These are phyloP conservation scores for Drosophila pseudoananassae DNA, from an alignment of 1,140 invertebrate genomes.

Conservation along the genomic window DNA sequence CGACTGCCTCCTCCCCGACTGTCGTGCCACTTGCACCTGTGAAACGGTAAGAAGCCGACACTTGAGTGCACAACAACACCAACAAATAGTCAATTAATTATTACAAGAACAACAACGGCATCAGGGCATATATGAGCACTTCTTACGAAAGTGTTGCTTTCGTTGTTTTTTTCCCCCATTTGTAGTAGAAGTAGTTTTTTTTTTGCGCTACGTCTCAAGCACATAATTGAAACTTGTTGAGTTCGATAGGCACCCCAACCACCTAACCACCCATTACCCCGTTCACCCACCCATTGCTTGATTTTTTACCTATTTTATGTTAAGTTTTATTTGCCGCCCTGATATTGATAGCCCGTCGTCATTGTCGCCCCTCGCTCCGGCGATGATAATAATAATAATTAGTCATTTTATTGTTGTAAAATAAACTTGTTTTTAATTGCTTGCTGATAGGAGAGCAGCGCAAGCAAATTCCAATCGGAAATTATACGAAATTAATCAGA, in stretches of 20 bases:
- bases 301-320: constrained; percentile 75
- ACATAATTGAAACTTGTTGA: constrained; percentile 82
- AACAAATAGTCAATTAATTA: constrained; percentile 82
- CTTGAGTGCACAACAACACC: constrained; percentile 66
- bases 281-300: constrained; percentile 8
- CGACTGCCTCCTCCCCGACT: background rate
- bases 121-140: constrained; percentile 46
- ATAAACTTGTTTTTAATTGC: constrained; percentile 81
- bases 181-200: constrained; percentile 11
- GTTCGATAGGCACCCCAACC: constrained; percentile 33
- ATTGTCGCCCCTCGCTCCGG: background rate
- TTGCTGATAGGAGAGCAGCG: constrained; percentile 43
- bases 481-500: constrained; percentile 53
- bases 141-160: constrained; percentile 75
- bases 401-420: constrained; percentile 82
- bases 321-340: constrained; percentile 73
- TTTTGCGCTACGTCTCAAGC: constrained; percentile 53
- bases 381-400: constrained; percentile 80
- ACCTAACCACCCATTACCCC: background rate
- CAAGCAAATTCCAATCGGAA: constrained; percentile 39
- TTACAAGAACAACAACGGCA: constrained; percentile 63
- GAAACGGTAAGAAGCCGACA: constrained; percentile 46
- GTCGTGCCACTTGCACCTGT: constrained; percentile 1
- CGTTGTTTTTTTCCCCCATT: constrained; percentile 38
- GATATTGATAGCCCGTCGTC: constrained; percentile 61